Base-by-base conservation (phyloP, 2,888 invertebrate genomes). In the Drosophila acutilabella region DNA sequence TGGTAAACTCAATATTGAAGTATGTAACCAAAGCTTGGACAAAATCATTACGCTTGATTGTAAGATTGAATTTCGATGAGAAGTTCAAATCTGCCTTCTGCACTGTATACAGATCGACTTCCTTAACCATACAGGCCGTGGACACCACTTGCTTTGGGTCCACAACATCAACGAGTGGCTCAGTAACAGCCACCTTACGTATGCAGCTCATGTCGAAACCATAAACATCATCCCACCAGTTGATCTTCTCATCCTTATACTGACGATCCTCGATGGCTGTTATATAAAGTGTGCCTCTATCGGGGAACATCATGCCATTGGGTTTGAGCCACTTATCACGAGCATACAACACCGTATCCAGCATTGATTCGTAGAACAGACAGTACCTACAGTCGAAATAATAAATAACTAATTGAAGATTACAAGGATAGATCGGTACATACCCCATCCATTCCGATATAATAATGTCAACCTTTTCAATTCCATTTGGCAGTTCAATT, bases 181-280 rank as follows among this genome's bases (percentile, higher is more conserved):
- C 99, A 40, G 97, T 97, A 79, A 99, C 98, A 16, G 99, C 99
- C 71, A 99, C 98, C 93, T 98, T 97, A 58, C 99, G 94, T 91
- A 99, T 99, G 83, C 98, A 98, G 85, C 98, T 98, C 99, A 99
- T 99, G 93, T 99, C 98, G 91, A 99, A 99, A 53, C 99, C 99
- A 90, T 99, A 99, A 2, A 99, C 99, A 93, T 98, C 98, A 90
- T 99, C 98, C 99, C 99, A 99, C 99, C 99, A 99, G 93, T 99
- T 99, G 85, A 99, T 99, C 93, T 99, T 99, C 93, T 99, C 99
- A 91, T 99, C 99, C 93, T 99, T 99, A 93, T 99, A 99, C 93
- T 99, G 99, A 18, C 99, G 95, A 93, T 99, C 99, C 93, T 98
- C 97, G 67, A 97, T 97, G 20, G 96, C 97, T 72, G 97, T 97